Evolutionary conservation across 2,888 invertebrate genomes (phyloP).

Genomic region (Homarus gammarus): DNA sequence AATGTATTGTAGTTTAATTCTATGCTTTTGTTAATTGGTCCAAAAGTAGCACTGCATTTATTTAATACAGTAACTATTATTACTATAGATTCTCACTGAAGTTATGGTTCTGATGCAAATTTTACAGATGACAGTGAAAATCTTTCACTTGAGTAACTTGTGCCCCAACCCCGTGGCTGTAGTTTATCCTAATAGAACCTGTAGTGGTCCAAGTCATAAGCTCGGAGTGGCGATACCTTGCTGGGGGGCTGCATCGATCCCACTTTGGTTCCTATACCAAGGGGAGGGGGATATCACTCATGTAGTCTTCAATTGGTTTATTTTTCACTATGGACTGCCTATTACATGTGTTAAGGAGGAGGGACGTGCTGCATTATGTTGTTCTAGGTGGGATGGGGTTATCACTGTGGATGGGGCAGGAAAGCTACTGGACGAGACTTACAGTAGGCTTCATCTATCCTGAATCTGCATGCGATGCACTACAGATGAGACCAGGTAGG

Average conservation of each 20-base stretch:
- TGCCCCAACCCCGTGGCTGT: background rate
- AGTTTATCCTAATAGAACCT: slow-evolving; percentile 45
- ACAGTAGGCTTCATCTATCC: slow-evolving; percentile 17
- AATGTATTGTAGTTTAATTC: background rate
- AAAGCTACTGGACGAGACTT: background rate
- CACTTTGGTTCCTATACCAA: slow-evolving; percentile 55
- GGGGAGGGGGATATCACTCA: slow-evolving; percentile 39
- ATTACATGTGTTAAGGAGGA: background rate
- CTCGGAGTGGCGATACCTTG: slow-evolving; percentile 61
- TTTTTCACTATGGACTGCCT: slow-evolving; percentile 29
- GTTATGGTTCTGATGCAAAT: too few species aligned
- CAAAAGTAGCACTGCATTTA: too few species aligned
- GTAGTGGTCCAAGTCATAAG: slow-evolving; percentile 57
- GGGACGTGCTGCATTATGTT: background rate
- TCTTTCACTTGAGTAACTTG: background rate
- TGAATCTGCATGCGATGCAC: slow-evolving; percentile 12
- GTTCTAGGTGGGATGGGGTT: slow-evolving; percentile 21
- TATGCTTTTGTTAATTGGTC: too few species aligned
- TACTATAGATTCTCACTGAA: too few species aligned
- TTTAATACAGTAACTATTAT: too few species aligned
- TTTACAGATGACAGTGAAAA: too few species aligned
- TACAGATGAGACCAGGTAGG: background rate
- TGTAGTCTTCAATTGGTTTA: background rate
- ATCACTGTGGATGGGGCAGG: slow-evolving; percentile 3
- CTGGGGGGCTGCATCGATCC: slow-evolving; percentile 53